Base-by-base conservation (phyloP, 2,113 vertebrate genomes). In the Cisticola juncidis region DNA sequence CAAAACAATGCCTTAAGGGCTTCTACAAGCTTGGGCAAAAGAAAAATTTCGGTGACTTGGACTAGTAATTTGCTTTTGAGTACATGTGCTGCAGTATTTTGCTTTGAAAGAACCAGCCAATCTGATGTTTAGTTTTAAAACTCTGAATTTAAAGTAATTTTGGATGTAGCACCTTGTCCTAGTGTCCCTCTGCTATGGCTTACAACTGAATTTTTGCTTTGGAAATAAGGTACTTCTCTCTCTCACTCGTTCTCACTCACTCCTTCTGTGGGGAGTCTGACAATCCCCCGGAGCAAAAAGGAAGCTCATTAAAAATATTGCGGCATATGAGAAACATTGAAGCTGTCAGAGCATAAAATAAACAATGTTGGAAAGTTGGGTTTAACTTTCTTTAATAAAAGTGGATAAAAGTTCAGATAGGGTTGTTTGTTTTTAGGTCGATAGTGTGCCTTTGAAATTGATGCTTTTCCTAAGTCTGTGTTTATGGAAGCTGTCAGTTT, bases 171-270 rank as follows among this genome's bases (percentile, higher is more conserved):
- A 23, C 77, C 33, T 88, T 69, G n/a, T 60, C 57, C 36, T 5
- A 4, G 5, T 51, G 15, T 44, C 15, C 73, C 31, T 64, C 26
- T 80, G 33, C 65, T 61, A 2, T 69, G 33, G 21, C 22, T 85
- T 80, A 28, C 26, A 61, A 9, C 8, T 54, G 42, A 53, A 8
- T 86, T 92, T 93, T 90, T 80, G 58, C 60, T 57, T 36, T 47
- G 86, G 60, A 92, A 84, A 40, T 11, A 44, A 40, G 3, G 13
- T 64, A 26, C 14, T 88, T 93, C 14, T 38, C 12, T 57, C 29
- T 66, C n/a, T 61, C 53, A 17, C 14, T 47, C 1, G 0, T 2
- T 6, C 45, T 74, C 0, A 0, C 54, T 60, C 0, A 0, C 19
- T 81, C n/a, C 44, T 92, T 92, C 69, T 79, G 16, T 87, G 92